Evolutionary conservation across 2,797 vertebrate species (phyloP), one percentile per base, ranked within the genome.

Genomic region (Tapirus indicus): DNA sequence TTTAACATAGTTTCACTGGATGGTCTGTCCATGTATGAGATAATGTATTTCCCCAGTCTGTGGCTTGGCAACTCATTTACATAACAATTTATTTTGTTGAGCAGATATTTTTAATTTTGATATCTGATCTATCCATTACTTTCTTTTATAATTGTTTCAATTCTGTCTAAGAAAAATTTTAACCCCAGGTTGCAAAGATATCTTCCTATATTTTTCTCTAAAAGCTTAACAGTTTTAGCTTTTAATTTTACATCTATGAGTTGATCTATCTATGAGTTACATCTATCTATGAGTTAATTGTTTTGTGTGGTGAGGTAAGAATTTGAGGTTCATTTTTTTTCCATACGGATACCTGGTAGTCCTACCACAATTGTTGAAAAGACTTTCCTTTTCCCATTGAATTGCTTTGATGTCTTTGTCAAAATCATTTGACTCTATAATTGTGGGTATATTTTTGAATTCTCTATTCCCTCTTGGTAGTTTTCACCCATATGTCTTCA

Each of bases 1-100:
- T 92, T 94, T 93, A 87, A 78, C 56, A 79, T 89, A 41, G 20
- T 88, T 91, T 96, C n/a, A 64, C 25, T 58, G 62, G 38, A n/a
- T 88, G 27, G 25, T 29, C 64, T 91, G 7, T 62, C 8, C 54
- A n/a, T 21, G 47, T 14, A 38, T 32, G 17, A 93, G 32, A n/a
- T 12, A 87, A 77, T 60, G 4, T 14, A 58, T 75, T 56, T 92
- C 10, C 18, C 29, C 23, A 95, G 32, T 77, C 64, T 84, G 18
- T 72, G n/a, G 2, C 52, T 74, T 88, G 20, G 3, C 27, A 60
- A 21, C 35, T 88, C 20, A 64, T 62, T 74, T 69, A 72, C 7
- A 25, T 52, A 68, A 68, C n/a, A 72, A 20, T 84, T 93, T 85
- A 68, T 88, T 94, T 66, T 79, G 13, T 78, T 35, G 35, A 79